phyloP scores from a whole-genome alignment of 2,888 invertebrate genomes.

The Andrena dorsata region DNA sequence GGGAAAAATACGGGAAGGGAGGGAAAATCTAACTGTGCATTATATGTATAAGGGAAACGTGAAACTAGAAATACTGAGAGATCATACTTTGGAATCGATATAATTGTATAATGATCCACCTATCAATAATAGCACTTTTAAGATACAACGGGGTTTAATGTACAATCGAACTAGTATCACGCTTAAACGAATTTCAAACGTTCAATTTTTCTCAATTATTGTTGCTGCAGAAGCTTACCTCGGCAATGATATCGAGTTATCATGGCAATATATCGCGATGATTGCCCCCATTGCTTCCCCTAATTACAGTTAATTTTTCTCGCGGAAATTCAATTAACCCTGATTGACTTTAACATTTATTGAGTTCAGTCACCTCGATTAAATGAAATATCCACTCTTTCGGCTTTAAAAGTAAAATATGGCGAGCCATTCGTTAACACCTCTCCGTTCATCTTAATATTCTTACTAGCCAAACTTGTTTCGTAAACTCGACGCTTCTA shows the following conservation, averaged over 20 bases:
- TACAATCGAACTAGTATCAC: not conserved
- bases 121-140: not conserved
- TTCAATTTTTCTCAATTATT: not conserved
- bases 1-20: not conserved
- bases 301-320: constrained; percentile 5
- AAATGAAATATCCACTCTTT: not conserved
- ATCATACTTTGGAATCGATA: not conserved
- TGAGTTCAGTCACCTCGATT: not conserved
- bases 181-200: not conserved
- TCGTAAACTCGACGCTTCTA: not conserved
- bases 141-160: not conserved
- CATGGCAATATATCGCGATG: not conserved
- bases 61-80: not conserved
- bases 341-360: constrained; percentile 5
- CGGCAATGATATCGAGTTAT: not conserved
- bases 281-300: not conserved
- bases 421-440: not conserved
- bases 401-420: not conserved
- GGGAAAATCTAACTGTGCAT: not conserved
- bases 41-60: not conserved
- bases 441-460: not conserved
- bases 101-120: not conserved
- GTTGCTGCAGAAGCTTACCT: no score
- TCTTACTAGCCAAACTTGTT: not conserved
- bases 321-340: constrained; percentile 8